These are phyloP conservation scores for Ophioninae sp. DNA, from an alignment of 2,888 invertebrate species.

Conservation along the genomic window DNA sequence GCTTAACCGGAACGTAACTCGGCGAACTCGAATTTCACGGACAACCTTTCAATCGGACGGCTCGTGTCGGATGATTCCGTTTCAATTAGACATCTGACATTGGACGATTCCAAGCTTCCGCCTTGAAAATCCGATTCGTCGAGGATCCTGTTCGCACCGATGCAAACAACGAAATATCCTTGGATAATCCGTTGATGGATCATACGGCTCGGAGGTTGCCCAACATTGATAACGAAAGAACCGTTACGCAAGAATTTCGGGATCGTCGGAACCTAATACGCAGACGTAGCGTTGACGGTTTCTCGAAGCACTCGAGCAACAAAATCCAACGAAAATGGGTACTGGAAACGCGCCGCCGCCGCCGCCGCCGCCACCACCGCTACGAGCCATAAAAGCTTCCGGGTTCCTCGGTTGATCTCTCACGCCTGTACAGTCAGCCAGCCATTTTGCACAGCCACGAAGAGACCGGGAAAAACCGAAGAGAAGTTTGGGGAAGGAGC, in stretches of 20 bases:
- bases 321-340: slow-evolving; percentile 73
- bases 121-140: background rate
- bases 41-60: no score
- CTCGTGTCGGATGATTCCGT: no score
- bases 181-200: background rate
- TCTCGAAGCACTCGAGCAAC: slow-evolving; percentile 67
- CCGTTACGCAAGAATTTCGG: slow-evolving; percentile 72
- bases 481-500: background rate
- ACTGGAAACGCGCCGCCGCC: slow-evolving; percentile 80
- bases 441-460: slow-evolving; percentile 40
- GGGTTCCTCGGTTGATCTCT: slow-evolving; percentile 67
- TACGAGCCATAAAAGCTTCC: slow-evolving; percentile 78
- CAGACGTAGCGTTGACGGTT: slow-evolving; percentile 32
- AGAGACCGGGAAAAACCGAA: slow-evolving; percentile 5
- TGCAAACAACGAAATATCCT: background rate
- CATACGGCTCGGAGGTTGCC: background rate
- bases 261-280: slow-evolving; percentile 37
- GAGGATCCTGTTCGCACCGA: background rate
- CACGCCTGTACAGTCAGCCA: slow-evolving; percentile 45
- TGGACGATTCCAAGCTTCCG: background rate
- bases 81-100: no score
- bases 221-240: slow-evolving; percentile 75
- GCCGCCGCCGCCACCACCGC: no score
- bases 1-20: background rate
- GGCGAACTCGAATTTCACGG: background rate